phyloP scores from a whole-genome alignment of 1,140 invertebrate species.

The Zeugodacus cucurbitae region DNA sequence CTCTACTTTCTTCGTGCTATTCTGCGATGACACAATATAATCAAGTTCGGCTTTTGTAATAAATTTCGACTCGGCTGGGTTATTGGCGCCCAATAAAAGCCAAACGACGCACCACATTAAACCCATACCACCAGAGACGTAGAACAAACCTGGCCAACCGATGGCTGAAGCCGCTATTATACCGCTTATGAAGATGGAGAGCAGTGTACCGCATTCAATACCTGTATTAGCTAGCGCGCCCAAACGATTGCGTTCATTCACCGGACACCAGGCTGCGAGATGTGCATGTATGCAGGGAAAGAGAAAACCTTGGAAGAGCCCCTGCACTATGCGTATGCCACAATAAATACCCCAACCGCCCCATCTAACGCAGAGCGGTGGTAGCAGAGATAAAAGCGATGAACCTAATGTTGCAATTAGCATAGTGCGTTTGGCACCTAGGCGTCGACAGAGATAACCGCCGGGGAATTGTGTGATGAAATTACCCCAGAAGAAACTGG shows the following conservation, averaged over 20 bases:
- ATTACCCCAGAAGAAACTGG: constrained; percentile 76
- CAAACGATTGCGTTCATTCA: constrained; percentile 70
- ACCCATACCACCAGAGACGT: constrained; percentile 75
- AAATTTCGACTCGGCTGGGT: constrained; percentile 71
- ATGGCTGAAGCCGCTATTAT: constrained; percentile 71
- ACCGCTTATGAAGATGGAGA: constrained; percentile 76
- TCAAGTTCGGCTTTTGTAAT: constrained; percentile 72
- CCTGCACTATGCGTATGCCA: constrained; percentile 76
- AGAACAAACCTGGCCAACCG: constrained; percentile 85
- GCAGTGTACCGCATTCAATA: constrained; percentile 77
- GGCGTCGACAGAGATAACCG: constrained; percentile 73
- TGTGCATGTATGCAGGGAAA: constrained; percentile 83
- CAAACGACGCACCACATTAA: constrained; percentile 74
- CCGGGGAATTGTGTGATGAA: constrained; percentile 72
- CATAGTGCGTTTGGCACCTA: constrained; percentile 74
- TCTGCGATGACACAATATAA: constrained; percentile 71
- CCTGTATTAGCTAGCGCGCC: constrained; percentile 74
- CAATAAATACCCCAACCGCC: constrained; percentile 73
- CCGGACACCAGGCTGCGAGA: constrained; percentile 81
- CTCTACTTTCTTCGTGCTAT: constrained; percentile 44
- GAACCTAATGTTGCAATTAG: constrained; percentile 70
- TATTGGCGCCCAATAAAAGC: constrained; percentile 73
- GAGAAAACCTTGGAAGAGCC: constrained; percentile 81
- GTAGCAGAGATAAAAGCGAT: constrained; percentile 65
- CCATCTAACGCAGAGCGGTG: constrained; percentile 61